Percentiles rank a stretch among this genome's conserved stretches.
Conservation (phyloP, 2,113 vertebrate species). For the Prietella phreatophila region DNA sequence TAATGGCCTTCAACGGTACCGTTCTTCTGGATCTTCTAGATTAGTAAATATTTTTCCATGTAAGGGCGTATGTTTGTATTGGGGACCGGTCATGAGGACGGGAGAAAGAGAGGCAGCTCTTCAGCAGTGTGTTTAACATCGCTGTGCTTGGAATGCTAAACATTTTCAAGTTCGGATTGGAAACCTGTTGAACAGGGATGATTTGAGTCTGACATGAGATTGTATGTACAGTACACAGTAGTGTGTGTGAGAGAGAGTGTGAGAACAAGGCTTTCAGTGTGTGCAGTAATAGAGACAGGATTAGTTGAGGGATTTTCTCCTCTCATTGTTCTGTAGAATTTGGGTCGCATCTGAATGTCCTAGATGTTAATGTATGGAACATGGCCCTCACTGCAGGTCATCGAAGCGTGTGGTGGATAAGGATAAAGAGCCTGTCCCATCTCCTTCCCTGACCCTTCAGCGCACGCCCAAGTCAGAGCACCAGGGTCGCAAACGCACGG, state of each 20-base stretch:
- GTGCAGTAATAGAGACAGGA: background rate
- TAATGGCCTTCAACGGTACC: background rate
- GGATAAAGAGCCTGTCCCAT: constrained; percentile 90
- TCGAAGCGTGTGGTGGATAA: constrained; percentile 84
- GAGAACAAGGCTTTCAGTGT: background rate
- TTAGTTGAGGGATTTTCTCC: background rate
- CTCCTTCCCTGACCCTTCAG: constrained; percentile 83
- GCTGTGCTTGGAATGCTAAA: background rate
- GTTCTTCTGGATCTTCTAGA: background rate
- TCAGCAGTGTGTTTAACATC: no score
- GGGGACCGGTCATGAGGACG: background rate
- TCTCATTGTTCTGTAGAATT: background rate
- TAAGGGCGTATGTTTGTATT: background rate
- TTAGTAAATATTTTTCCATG: background rate
- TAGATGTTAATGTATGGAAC: background rate
- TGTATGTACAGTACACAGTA: background rate
- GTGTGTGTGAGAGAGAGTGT: no score
- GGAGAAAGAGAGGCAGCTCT: background rate
- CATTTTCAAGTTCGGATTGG: background rate
- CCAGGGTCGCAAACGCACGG: constrained; percentile 84
- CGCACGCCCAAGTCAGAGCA: constrained; percentile 89
- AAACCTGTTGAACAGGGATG: background rate
- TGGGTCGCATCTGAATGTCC: background rate
- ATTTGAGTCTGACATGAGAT: background rate
- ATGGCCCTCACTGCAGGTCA: constrained; percentile 64